A percentile compares a stretch with the other conserved stretches of the same genome.
phyloP scores from a whole-genome alignment of 2,797 vertebrate species.

The Graptemys geographica region DNA sequence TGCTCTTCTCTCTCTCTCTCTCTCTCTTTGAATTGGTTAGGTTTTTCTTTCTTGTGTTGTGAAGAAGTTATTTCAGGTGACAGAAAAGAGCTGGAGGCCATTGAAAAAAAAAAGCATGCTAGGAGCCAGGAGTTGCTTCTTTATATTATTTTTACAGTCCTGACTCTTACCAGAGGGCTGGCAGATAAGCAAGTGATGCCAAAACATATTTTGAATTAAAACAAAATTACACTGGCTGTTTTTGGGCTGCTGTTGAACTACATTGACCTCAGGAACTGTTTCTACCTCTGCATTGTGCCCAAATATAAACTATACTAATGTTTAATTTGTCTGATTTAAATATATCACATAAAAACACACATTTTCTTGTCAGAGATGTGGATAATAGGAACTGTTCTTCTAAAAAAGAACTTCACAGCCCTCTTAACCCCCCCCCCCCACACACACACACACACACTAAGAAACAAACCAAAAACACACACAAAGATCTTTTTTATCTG shows the following conservation, averaged over 20 bases:
- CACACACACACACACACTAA: neutral
- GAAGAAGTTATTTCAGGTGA: neutral
- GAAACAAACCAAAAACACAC: neutral
- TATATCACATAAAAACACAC: neutral
- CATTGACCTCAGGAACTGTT: constrained; percentile 56
- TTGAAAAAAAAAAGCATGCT: neutral
- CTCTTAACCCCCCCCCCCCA: neutral
- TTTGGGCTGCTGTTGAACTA: constrained; percentile 33
- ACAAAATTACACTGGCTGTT: constrained; percentile 23
- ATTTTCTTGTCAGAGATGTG: neutral
- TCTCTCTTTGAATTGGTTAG: neutral
- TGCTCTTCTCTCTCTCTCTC: neutral
- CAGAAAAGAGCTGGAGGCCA: neutral
- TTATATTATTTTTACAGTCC: neutral
- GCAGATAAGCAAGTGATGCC: constrained; percentile 28
- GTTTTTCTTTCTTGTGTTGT: neutral
- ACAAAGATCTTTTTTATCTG: neutral
- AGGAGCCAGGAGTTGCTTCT: constrained; percentile 5
- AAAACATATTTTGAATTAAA: constrained; percentile 39
- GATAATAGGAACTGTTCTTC: neutral
- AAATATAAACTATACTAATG: constrained; percentile 10
- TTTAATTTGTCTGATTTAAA: constrained; percentile 64
- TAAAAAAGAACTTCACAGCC: neutral
- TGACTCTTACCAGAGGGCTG: constrained; percentile 18
- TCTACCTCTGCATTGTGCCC: constrained; percentile 16